Conservation (phyloP, 2,888 invertebrate species). For the Plusia festucae region DNA sequence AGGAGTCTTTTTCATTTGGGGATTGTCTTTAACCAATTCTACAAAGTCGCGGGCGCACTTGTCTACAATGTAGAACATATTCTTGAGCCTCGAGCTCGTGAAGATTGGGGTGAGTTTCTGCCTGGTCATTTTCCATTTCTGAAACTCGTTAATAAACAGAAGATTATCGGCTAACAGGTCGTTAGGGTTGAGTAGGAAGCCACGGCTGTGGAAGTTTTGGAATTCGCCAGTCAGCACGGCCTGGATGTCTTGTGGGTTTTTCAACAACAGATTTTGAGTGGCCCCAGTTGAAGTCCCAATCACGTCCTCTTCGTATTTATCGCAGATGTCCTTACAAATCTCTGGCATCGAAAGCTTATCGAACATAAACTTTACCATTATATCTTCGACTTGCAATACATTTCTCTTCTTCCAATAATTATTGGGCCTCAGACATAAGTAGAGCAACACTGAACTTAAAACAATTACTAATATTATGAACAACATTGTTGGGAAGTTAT, state of each 20-base stretch:
- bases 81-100: constrained; percentile 75
- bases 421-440: constrained; percentile 44
- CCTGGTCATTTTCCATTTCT: constrained; percentile 77
- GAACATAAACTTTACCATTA: constrained; percentile 65
- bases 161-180: constrained; percentile 75
- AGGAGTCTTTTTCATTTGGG: constrained; percentile 61
- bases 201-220: constrained; percentile 73
- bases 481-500: constrained; percentile 42
- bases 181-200: constrained; percentile 65
- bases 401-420: constrained; percentile 75
- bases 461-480: constrained; percentile 26
- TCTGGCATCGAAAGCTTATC: constrained; percentile 71
- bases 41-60: constrained; percentile 74
- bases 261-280: constrained; percentile 68
- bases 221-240: constrained; percentile 72
- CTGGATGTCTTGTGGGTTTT: constrained; percentile 72
- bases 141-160: constrained; percentile 71
- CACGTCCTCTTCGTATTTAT: constrained; percentile 61
- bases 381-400: constrained; percentile 64
- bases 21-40: constrained; percentile 61
- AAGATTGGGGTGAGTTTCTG: constrained; percentile 80
- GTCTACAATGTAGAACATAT: constrained; percentile 78
- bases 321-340: constrained; percentile 70
- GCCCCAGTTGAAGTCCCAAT: constrained; percentile 68
- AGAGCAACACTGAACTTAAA: constrained; percentile 55